Conservation (phyloP, 2,888 invertebrate genomes). For the Blera fallax region DNA sequence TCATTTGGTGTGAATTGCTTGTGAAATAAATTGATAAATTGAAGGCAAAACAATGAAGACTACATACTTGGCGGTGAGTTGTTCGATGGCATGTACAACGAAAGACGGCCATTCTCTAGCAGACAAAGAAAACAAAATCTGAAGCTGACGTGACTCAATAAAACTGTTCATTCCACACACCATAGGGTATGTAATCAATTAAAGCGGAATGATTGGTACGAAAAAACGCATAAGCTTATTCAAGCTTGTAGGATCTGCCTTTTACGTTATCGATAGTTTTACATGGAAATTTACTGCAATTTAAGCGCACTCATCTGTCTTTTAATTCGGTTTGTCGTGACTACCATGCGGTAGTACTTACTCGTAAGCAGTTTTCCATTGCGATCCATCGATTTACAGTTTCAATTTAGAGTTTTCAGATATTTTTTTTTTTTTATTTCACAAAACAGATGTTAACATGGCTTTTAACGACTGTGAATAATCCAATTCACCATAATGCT, state of each 20-base stretch:
- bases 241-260: not conserved
- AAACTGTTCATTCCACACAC: not conserved
- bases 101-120: not conserved
- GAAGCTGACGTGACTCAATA: not conserved
- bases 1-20: constrained; percentile 67
- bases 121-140: not conserved
- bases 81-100: constrained; percentile 27
- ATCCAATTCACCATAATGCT: constrained; percentile 64
- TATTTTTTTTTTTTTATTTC: not conserved
- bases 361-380: no score
- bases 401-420: not conserved
- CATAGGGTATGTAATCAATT: not conserved
- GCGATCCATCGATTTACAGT: not conserved
- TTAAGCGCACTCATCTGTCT: no score
- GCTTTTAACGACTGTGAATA: constrained; percentile 55
- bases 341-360: no score
- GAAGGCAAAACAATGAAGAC: constrained; percentile 20
- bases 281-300: not conserved
- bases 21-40: constrained; percentile 55
- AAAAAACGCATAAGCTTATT: not conserved
- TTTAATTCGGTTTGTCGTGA: no score
- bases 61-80: not conserved
- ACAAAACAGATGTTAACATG: constrained; percentile 60
- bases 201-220: not conserved
- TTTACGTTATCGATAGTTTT: not conserved